Evolutionary conservation across 2,113 vertebrate species (phyloP).

Genomic region (Malaclemys terrapin): DNA sequence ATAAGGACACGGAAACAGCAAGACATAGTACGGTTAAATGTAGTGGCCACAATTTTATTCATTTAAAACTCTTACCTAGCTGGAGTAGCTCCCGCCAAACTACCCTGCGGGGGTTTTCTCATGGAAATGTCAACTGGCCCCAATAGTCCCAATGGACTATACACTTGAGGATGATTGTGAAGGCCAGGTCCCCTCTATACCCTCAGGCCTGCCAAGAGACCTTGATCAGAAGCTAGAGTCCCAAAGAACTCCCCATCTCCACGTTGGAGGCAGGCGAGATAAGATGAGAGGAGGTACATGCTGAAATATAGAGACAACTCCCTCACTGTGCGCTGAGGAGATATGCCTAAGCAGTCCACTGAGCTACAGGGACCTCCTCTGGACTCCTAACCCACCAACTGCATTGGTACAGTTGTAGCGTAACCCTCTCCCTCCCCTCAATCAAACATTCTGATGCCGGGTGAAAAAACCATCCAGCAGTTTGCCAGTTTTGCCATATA

Average conservation of each 20-base stretch:
- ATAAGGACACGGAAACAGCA: neutral
- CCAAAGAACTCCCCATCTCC: neutral
- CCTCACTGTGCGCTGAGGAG: neutral
- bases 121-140: neutral
- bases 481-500: neutral
- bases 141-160: neutral
- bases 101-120: neutral
- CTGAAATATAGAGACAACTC: neutral
- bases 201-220: neutral
- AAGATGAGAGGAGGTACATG: neutral
- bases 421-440: neutral
- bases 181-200: neutral
- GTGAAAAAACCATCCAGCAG: neutral
- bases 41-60: neutral
- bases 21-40: neutral
- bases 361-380: neutral
- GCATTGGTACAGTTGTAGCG: rapidly evolving
- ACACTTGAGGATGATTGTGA: neutral
- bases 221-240: neutral
- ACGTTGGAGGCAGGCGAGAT: neutral
- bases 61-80: neutral
- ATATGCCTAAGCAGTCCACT: too few species aligned
- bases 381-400: neutral
- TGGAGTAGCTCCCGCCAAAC: neutral
- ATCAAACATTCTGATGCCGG: neutral